A percentile compares a stretch with the other conserved stretches of the same genome.
Conservation (phyloP, 2,797 vertebrate species). For the Anisognathus igniventris region DNA sequence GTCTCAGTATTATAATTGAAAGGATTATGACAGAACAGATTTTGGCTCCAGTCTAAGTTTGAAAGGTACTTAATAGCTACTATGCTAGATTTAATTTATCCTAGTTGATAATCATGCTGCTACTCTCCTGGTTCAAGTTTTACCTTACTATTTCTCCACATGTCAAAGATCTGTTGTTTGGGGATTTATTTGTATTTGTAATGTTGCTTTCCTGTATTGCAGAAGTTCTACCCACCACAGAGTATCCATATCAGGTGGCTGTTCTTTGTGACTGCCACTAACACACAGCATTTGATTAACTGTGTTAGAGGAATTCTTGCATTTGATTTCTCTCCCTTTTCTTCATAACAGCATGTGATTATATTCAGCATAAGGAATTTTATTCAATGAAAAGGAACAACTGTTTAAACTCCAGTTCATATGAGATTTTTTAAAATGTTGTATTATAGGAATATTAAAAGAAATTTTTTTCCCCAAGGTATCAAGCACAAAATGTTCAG, state of each 20-base stretch:
- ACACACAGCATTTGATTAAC: not conserved
- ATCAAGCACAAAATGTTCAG: not conserved
- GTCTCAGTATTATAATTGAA: not conserved
- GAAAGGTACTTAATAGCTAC: not conserved
- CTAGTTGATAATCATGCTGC: not conserved
- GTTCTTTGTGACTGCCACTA: not conserved
- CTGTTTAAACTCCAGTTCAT: not conserved
- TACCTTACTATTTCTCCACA: not conserved
- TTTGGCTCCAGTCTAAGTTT: not conserved
- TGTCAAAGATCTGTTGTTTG: conserved; percentile 35
- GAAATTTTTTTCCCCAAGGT: not conserved
- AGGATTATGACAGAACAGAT: not conserved
- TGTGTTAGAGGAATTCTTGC: not conserved
- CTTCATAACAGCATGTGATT: not conserved
- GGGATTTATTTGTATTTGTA: not conserved
- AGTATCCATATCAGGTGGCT: not conserved
- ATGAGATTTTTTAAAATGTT: not conserved
- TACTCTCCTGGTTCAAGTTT: not conserved
- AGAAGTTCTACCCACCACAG: not conserved
- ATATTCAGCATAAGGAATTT: not conserved
- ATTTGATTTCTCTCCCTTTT: not conserved
- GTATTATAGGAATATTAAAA: not conserved
- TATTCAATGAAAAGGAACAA: not conserved
- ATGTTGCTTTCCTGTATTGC: not conserved
- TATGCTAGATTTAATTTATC: not conserved